Evolutionary conservation across 2,797 vertebrate genomes (phyloP).

Genomic region (Smutsia gigantea): DNA sequence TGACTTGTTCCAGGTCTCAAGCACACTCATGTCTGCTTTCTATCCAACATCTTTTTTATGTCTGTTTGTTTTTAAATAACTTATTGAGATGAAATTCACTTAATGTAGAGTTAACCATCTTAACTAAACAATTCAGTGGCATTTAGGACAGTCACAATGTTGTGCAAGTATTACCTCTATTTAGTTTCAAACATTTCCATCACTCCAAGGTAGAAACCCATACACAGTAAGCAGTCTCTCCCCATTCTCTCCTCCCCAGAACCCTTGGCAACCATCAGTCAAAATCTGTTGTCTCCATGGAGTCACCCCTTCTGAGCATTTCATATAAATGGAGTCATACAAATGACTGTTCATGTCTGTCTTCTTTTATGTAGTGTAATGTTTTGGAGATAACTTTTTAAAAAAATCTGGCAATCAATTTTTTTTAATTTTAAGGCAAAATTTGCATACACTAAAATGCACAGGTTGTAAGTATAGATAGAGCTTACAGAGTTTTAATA

Average conservation of each 20-base stretch:
- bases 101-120: background rate
- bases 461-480: background rate
- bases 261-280: background rate
- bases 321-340: background rate
- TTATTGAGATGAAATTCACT: background rate
- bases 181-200: background rate
- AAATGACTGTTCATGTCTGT: background rate
- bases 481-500: conserved; percentile 6
- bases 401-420: background rate
- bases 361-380: background rate
- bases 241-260: background rate
- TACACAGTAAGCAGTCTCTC: background rate
- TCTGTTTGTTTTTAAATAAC: background rate
- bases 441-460: background rate
- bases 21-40: background rate
- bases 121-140: background rate
- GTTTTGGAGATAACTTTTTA: background rate
- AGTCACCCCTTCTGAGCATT: background rate
- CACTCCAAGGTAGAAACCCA: background rate
- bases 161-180: background rate
- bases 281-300: background rate
- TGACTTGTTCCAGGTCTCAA: background rate
- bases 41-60: background rate
- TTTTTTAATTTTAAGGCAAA: background rate
- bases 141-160: background rate